phyloP scores from a whole-genome alignment of 2,797 vertebrate genomes.

The Phyllotis vaccarum region DNA sequence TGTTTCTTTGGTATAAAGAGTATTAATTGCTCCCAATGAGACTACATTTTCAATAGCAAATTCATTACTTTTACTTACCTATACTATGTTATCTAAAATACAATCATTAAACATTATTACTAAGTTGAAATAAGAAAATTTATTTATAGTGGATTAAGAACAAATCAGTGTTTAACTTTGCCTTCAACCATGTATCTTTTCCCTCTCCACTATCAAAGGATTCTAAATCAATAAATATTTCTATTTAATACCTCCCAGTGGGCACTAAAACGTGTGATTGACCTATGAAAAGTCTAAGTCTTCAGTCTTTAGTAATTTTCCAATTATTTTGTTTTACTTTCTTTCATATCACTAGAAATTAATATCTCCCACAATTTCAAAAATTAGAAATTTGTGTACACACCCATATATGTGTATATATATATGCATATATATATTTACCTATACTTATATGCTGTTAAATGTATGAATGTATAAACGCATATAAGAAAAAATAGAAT shows the following conservation, averaged over 20 bases:
- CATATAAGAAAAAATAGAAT: conserved; percentile 26
- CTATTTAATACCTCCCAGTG: neutral
- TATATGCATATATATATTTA: neutral
- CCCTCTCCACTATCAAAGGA: neutral
- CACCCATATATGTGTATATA: no score
- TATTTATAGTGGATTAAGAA: conserved; percentile 46
- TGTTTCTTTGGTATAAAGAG: conserved; percentile 42
- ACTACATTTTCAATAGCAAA: neutral
- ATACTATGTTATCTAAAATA: conserved; percentile 44
- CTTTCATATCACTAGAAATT: neutral
- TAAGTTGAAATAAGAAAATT: conserved; percentile 1
- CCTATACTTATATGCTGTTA: neutral
- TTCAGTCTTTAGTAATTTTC: neutral
- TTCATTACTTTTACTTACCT: conserved; percentile 52
- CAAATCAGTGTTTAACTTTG: conserved; percentile 19
- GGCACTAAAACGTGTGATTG: neutral
- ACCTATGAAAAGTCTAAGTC: neutral
- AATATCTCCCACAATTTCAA: neutral
- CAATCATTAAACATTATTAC: conserved; percentile 65
- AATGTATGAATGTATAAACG: neutral
- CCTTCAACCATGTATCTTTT: neutral
- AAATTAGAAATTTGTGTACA: neutral
- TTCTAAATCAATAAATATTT: conserved; percentile 56
- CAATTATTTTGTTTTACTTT: neutral
- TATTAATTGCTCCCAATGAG: conserved; percentile 63